Base-by-base conservation (phyloP, 2,797 vertebrate genomes). In the Nyctalus aviator region DNA sequence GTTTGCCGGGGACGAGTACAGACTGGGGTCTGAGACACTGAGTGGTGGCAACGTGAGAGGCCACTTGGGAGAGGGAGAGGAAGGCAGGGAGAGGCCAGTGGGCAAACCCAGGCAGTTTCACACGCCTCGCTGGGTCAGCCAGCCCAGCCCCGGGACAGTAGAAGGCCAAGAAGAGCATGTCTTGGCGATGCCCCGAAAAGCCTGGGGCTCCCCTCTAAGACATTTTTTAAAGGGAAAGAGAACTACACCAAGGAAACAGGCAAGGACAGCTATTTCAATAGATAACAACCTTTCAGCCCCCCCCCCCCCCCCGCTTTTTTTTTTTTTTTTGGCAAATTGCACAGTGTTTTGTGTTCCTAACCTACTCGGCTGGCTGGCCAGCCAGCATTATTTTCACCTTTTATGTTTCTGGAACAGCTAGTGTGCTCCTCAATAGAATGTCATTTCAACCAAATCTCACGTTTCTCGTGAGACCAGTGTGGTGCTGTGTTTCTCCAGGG, bases 231-330 rank as follows among this genome's bases (percentile, higher is more conserved):
- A 90, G 35, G 37, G 69, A 68, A 84, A 59, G 46, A 84, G 87
- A 53, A 13, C 50, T 25, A 68, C 15, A 5, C 3, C 25, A 64
- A 75, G 90, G 50, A 93, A 94, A 84, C 44, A 93, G 91, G 78
- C 50, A 78, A 64, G 48, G 76, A 77, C 81, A 89, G 77, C 37
- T n/a, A 23, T 92, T 85, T 94, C 81, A 85, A 14, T 46, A 93
- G 81, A 92, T 8, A 23, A 48, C 48, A 50, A 94, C 41, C 25
- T 82, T 82, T 71, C 66, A 89, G 76, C 48, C 84, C 50, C n/a
- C n/a, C n/a, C n/a, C n/a, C n/a, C n/a, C n/a, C n/a, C n/a, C n/a
- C n/a, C n/a, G n/a, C n/a, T 50, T 41, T 84, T 75, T 50, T 46
- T 84, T 68, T 72, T 55, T 32, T 75, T 83, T 84, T 48, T 48